Evolutionary conservation across 2,888 invertebrate genomes (phyloP).

Genomic region (Tenthredo notha): DNA sequence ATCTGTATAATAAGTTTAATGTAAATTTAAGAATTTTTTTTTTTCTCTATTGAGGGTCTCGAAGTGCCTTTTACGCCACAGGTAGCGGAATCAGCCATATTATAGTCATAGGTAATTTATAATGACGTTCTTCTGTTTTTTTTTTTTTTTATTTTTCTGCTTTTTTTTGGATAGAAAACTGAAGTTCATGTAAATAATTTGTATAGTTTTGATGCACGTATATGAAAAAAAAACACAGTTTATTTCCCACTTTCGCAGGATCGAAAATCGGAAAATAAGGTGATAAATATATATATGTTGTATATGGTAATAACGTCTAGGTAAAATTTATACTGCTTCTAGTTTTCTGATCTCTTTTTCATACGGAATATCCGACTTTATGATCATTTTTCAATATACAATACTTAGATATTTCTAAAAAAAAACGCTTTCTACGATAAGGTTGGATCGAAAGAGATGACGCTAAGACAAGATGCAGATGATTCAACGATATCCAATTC

Average conservation of each 20-base stretch:
- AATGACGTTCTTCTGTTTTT: background rate
- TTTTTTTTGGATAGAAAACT: background rate
- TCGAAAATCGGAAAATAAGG: constrained; percentile 67
- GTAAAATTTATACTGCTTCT: background rate
- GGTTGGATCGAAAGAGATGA: background rate
- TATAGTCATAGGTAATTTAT: background rate
- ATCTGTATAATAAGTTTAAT: background rate
- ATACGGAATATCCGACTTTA: background rate
- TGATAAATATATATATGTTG: no score
- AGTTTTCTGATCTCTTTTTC: constrained; percentile 19
- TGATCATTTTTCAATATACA: background rate
- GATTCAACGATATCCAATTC: constrained; percentile 4
- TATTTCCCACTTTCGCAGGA: constrained; percentile 71
- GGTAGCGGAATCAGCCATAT: background rate
- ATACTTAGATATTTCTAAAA: background rate
- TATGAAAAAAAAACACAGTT: background rate
- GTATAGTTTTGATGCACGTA: constrained; percentile 23
- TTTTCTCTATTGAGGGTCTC: background rate
- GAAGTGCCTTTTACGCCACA: background rate
- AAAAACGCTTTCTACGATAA: background rate
- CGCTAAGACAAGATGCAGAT: constrained; percentile 23
- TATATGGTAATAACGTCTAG: no score
- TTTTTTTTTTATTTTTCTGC: background rate
- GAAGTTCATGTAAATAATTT: background rate
- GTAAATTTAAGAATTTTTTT: background rate